Evolutionary conservation across 2,888 invertebrate genomes (phyloP).

Genomic region (Seira ritae): DNA sequence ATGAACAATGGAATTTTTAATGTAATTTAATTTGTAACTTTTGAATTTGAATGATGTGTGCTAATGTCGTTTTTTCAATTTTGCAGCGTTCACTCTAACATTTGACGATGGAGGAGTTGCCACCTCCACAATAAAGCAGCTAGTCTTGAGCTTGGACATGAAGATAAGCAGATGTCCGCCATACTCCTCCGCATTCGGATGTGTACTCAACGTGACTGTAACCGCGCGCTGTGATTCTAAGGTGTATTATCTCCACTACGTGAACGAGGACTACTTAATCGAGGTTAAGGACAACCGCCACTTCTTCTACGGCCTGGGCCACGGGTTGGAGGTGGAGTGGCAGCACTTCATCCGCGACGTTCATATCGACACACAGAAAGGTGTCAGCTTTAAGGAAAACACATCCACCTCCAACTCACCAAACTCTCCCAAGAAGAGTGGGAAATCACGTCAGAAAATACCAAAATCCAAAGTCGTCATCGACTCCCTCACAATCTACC

Average conservation of each 20-base stretch:
- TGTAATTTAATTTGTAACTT: too few species aligned
- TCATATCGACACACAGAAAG: slow-evolving; percentile 93
- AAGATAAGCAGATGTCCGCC: slow-evolving; percentile 48
- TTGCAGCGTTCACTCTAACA: slow-evolving; percentile 46
- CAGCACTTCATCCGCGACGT: slow-evolving; percentile 90
- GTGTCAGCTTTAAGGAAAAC: slow-evolving; percentile 77
- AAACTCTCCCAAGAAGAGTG: slow-evolving; percentile 15
- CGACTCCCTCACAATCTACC: slow-evolving; percentile 59
- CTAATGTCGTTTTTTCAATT: slow-evolving; percentile 19
- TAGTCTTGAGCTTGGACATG: slow-evolving; percentile 70
- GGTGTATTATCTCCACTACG: slow-evolving; percentile 67
- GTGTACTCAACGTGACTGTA: slow-evolving; percentile 59
- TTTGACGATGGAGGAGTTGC: slow-evolving; percentile 41
- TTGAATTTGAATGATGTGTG: too few species aligned
- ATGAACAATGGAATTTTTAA: too few species aligned
- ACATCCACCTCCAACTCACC: slow-evolving; percentile 17
- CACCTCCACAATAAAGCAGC: slow-evolving; percentile 55
- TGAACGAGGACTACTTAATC: slow-evolving; percentile 68
- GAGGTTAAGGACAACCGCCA: slow-evolving; percentile 77
- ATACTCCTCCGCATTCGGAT: not conserved
- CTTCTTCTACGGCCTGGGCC: slow-evolving; percentile 91
- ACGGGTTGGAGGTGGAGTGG: slow-evolving; percentile 78
- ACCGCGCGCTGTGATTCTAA: slow-evolving; percentile 68
- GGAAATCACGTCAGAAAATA: slow-evolving; percentile 61
- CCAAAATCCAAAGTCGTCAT: slow-evolving; percentile 68